Evolutionary conservation across 1,140 invertebrate species (phyloP).

Genomic region (Paralvinella palmiformis): DNA sequence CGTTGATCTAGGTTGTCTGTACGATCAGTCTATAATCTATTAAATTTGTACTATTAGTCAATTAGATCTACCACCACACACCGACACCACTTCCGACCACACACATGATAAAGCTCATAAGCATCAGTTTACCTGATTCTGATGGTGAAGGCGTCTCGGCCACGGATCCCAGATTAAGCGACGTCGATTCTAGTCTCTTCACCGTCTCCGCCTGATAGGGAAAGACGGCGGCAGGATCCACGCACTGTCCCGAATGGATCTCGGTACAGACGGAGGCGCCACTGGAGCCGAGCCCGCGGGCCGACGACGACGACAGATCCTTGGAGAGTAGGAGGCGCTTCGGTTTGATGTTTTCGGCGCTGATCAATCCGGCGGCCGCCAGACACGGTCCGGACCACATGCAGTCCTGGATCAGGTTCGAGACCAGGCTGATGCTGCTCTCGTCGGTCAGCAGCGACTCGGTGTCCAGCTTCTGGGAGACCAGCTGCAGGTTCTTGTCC

Average conservation of each 20-base stretch:
- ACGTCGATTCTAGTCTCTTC: constrained; percentile 49
- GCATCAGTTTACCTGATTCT: constrained; percentile 64
- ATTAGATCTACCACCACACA: neutral
- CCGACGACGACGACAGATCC: neutral
- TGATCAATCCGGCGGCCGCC: constrained; percentile 10
- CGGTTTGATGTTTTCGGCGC: constrained; percentile 27
- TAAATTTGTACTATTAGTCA: neutral
- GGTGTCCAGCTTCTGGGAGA: constrained; percentile 11
- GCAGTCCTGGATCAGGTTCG: constrained; percentile 56
- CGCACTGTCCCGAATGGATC: constrained; percentile 26
- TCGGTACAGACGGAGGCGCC: constrained; percentile 20
- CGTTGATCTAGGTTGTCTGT: neutral
- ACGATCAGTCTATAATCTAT: neutral
- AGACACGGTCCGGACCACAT: constrained; percentile 56
- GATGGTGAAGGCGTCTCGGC: constrained; percentile 57
- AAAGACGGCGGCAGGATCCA: constrained; percentile 39
- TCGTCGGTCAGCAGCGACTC: constrained; percentile 12
- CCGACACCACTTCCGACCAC: neutral
- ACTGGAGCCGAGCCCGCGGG: constrained; percentile 11
- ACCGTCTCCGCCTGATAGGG: constrained; percentile 30
- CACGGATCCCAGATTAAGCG: constrained; percentile 9
- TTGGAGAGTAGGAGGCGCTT: neutral
- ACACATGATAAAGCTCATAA: neutral
- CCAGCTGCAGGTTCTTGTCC: constrained; percentile 11
- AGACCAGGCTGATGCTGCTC: constrained; percentile 24